A percentile compares a stretch with the other conserved stretches of the same genome.
Conservation (phyloP, 2,113 vertebrate genomes). For the Willisornis vidua region DNA sequence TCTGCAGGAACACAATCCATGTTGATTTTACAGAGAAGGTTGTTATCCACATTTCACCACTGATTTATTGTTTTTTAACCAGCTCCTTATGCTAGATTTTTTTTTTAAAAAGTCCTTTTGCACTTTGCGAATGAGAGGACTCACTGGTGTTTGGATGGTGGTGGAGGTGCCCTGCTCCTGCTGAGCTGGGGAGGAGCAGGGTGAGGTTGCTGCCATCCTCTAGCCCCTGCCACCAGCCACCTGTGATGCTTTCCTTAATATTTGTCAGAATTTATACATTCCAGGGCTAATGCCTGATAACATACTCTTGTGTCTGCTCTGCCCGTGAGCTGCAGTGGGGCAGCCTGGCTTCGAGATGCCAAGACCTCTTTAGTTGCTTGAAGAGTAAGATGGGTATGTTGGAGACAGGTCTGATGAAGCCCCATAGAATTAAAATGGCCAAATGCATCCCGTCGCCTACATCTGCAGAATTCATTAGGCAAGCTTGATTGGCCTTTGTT, state of each 20-base stretch:
- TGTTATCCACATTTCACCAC: conserved; percentile 85
- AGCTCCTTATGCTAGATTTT: conserved; percentile 80
- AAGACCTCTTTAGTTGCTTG: neutral
- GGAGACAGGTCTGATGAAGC: conserved; percentile 77
- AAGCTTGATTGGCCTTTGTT: conserved; percentile 87
- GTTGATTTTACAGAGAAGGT: conserved; percentile 87
- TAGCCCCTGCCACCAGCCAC: conserved; percentile 55
- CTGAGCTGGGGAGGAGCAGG: neutral
- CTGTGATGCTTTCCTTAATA: conserved; percentile 74
- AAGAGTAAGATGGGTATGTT: conserved; percentile 50
- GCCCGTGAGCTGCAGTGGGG: neutral
- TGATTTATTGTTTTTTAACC: conserved; percentile 90
- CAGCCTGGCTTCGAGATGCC: neutral
- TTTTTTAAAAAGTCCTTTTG: conserved; percentile 49
- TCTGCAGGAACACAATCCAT: conserved; percentile 83
- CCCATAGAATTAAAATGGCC: conserved; percentile 71
- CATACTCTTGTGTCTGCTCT: neutral
- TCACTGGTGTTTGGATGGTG: conserved; percentile 36
- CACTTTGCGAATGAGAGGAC: conserved; percentile 47
- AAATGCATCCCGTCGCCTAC: conserved; percentile 73
- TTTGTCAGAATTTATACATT: conserved; percentile 76
- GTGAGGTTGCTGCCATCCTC: neutral
- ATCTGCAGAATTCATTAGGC: conserved; percentile 97
- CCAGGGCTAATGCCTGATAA: conserved; percentile 65
- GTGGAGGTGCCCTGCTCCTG: neutral